Conservation (phyloP, 53 echinoderm and acorn worm species). For the Hippasteria phrygiana region DNA sequence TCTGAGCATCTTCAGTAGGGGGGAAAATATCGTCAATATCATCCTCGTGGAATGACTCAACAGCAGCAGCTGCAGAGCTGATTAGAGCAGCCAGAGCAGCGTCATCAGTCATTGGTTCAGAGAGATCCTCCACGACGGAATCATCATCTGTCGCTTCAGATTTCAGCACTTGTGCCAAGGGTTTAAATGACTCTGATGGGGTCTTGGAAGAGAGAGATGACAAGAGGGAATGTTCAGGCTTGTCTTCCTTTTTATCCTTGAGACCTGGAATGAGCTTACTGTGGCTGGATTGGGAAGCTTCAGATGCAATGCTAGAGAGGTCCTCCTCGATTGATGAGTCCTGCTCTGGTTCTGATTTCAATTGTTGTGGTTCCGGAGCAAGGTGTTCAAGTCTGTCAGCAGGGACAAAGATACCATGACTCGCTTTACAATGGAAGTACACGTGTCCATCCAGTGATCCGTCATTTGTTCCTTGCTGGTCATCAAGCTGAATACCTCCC, state of each 20-base stretch:
- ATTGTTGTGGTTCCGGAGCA: conserved; percentile 7
- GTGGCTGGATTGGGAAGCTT: conserved; percentile 39
- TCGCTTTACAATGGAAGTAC: conserved; percentile 82
- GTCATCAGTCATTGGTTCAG: conserved; percentile 86
- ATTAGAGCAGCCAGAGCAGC: conserved; percentile 89
- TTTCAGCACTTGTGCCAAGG: conserved; percentile 31
- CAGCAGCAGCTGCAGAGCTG: conserved; percentile 87
- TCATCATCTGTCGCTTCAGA: conserved; percentile 83
- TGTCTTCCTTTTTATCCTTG: conserved; percentile 68
- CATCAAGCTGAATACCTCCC: conserved; percentile 90
- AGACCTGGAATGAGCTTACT: conserved; percentile 5
- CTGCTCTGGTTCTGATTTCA: background rate
- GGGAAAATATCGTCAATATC: conserved; percentile 67
- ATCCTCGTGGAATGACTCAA: conserved; percentile 90
- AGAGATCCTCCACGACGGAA: conserved; percentile 80
- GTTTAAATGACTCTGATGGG: conserved; percentile 39
- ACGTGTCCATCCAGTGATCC: conserved; percentile 71
- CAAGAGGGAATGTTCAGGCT: conserved; percentile 68
- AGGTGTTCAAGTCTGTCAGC: conserved; percentile 68
- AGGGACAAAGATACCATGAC: conserved; percentile 83
- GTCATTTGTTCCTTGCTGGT: conserved; percentile 81
- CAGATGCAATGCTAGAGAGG: conserved; percentile 71
- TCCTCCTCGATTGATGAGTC: conserved; percentile 81
- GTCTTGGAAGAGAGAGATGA: conserved; percentile 72
- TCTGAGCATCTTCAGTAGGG: conserved; percentile 64